These are phyloP conservation scores for Porites lobata DNA, from an alignment of 92 coral and sea anemone species.

Conservation along the genomic window DNA sequence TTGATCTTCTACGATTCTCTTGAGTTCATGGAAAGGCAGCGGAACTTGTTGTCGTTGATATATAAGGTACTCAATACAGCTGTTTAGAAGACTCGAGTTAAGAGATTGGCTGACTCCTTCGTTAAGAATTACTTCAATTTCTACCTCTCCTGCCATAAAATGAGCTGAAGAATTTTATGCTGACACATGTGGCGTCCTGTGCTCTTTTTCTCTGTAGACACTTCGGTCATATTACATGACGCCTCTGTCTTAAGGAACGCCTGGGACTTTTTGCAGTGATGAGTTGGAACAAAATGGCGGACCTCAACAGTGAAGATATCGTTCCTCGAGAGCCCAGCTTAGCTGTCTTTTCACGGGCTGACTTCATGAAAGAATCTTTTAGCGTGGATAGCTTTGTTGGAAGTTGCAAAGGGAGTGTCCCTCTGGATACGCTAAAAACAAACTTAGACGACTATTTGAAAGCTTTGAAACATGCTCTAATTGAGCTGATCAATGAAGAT, in stretches of 20 bases:
- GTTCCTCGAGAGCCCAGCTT: conserved; percentile 88
- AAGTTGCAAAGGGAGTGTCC: conserved; percentile 85
- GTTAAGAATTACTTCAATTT: conserved; percentile 20
- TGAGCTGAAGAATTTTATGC: neutral
- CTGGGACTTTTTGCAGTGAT: conserved; percentile 15
- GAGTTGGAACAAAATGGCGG: conserved; percentile 93
- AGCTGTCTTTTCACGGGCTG: conserved; percentile 88
- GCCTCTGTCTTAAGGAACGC: no score
- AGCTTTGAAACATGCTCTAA: conserved; percentile 92
- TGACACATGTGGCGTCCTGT: conserved; percentile 1
- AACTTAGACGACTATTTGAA: conserved; percentile 95
- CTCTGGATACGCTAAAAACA: conserved; percentile 84
- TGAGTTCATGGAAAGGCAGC: conserved; percentile 89
- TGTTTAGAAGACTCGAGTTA: conserved; percentile 64
- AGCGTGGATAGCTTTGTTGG: conserved; percentile 94
- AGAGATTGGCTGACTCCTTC: conserved; percentile 28
- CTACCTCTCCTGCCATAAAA: conserved; percentile 40
- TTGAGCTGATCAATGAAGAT: conserved; percentile 98
- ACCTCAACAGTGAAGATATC: conserved; percentile 50
- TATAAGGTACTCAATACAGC: conserved; percentile 86
- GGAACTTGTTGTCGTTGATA: conserved; percentile 95
- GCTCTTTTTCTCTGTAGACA: neutral
- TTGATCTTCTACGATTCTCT: conserved; percentile 53
- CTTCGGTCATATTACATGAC: neutral
- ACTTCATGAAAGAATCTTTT: conserved; percentile 88